phyloP scores from a whole-genome alignment of 2,113 vertebrate genomes.

The Tetraodon nigroviridis region DNA sequence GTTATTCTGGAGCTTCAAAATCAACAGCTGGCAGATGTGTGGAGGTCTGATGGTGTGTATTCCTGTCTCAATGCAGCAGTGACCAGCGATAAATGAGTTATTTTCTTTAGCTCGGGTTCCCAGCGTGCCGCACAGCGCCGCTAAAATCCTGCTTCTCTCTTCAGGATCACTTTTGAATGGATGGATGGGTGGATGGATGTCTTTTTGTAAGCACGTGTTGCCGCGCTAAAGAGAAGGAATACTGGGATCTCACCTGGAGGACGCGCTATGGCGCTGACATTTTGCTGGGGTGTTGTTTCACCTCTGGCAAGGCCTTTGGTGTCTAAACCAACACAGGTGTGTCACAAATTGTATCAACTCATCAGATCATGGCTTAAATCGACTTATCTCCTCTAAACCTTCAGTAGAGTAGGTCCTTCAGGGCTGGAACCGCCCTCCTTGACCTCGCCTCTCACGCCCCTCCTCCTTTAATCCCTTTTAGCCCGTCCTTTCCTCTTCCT shows the following conservation, averaged over 20 bases:
- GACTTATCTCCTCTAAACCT: slow-evolving; percentile 29
- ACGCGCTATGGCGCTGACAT: slow-evolving; percentile 11
- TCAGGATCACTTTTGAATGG: slow-evolving; percentile 16
- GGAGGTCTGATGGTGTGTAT: slow-evolving; percentile 30
- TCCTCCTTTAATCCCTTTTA: slow-evolving; percentile 87
- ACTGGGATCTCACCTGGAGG: slow-evolving; percentile 31
- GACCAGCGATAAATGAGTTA: slow-evolving; percentile 10
- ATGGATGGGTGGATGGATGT: slow-evolving; percentile 15
- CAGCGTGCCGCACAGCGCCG: slow-evolving; percentile 7
- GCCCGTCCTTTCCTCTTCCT: slow-evolving; percentile 90
- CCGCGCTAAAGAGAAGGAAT: slow-evolving; percentile 50
- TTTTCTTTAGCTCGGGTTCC: slow-evolving; percentile 14
- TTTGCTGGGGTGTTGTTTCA: slow-evolving; percentile 37
- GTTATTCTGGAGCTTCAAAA: slow-evolving; percentile 26
- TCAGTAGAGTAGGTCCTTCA: slow-evolving; percentile 47
- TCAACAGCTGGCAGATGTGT: slow-evolving; percentile 25
- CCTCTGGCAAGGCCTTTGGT: slow-evolving; percentile 24
- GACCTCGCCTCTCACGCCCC: slow-evolving; percentile 35
- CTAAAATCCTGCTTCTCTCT: neutral
- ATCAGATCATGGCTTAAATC: slow-evolving; percentile 56
- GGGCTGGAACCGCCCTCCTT: slow-evolving; percentile 27
- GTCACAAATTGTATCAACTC: slow-evolving; percentile 28
- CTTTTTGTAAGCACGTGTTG: slow-evolving; percentile 25
- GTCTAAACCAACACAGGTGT: slow-evolving; percentile 33
- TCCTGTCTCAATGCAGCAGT: slow-evolving; percentile 49